Evolutionary conservation across 2,797 vertebrate species (phyloP).

Genomic region (Gallinago stenura): DNA sequence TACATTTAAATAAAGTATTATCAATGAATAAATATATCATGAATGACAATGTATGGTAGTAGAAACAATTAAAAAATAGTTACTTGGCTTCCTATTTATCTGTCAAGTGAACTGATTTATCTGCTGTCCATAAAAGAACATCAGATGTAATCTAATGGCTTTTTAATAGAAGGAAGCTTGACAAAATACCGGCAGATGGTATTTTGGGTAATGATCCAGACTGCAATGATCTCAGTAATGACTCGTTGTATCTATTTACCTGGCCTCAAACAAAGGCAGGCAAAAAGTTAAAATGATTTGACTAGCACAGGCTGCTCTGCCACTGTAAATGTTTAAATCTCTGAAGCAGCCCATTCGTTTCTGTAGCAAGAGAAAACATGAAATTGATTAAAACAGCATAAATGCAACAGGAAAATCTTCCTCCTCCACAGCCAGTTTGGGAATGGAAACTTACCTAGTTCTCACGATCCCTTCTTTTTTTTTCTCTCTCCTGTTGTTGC

Average conservation of each 20-base stretch:
- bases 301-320: neutral
- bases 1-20: conserved; percentile 59
- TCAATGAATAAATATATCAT: conserved; percentile 45
- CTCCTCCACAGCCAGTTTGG: conserved; percentile 36
- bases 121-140: conserved; percentile 60
- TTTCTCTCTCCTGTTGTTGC: neutral
- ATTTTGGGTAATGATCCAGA: conserved; percentile 72
- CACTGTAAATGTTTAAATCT: conserved; percentile 49
- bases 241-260: conserved; percentile 71
- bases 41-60: conserved; percentile 27
- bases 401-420: conserved; percentile 47
- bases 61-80: conserved; percentile 52
- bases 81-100: conserved; percentile 47
- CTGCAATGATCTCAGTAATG: conserved; percentile 64
- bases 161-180: conserved; percentile 72
- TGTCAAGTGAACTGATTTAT: conserved; percentile 63
- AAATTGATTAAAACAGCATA: conserved; percentile 57
- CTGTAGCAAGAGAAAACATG: conserved; percentile 53
- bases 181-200: conserved; percentile 68
- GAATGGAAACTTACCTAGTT: conserved; percentile 57
- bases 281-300: neutral
- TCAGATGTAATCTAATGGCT: conserved; percentile 66
- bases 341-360: conserved; percentile 17
- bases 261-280: conserved; percentile 48
- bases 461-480: neutral